Conservation (phyloP, 2,888 invertebrate genomes). For the Drosophila prolongata region DNA sequence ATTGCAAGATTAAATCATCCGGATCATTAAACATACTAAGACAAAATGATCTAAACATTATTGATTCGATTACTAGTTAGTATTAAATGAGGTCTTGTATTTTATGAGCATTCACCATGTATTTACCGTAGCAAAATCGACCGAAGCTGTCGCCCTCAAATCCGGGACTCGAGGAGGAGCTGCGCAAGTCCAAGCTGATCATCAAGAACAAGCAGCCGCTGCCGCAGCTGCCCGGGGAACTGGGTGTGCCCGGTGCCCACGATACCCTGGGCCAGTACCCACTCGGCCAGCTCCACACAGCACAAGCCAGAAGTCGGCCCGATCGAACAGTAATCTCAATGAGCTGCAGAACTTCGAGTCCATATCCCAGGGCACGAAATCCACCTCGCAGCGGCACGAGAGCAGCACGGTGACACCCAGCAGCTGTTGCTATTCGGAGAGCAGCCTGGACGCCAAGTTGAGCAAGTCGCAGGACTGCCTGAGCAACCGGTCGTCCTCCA, state of each 20-base stretch:
- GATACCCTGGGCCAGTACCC: constrained; percentile 63
- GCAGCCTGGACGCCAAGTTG: constrained; percentile 83
- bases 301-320: constrained; percentile 73
- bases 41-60: not conserved
- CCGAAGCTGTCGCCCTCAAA: constrained; percentile 83
- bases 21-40: no score
- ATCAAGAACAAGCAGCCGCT: constrained; percentile 85
- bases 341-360: constrained; percentile 83
- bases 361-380: constrained; percentile 79
- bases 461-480: constrained; percentile 85
- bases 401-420: constrained; percentile 84
- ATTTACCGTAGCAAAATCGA: constrained; percentile 68
- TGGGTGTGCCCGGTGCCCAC: constrained; percentile 48
- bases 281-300: constrained; percentile 66
- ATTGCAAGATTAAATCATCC: no score
- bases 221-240: constrained; percentile 81
- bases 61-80: not conserved
- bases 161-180: constrained; percentile 82
- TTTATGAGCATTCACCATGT: no score
- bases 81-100: no score
- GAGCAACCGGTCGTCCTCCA: constrained; percentile 85
- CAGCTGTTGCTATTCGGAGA: constrained; percentile 84
- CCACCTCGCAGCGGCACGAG: constrained; percentile 80
- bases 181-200: constrained; percentile 83
- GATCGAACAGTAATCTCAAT: constrained; percentile 84